phyloP scores from a whole-genome alignment of 2,888 invertebrate species.

The Parthenolecanium corni region DNA sequence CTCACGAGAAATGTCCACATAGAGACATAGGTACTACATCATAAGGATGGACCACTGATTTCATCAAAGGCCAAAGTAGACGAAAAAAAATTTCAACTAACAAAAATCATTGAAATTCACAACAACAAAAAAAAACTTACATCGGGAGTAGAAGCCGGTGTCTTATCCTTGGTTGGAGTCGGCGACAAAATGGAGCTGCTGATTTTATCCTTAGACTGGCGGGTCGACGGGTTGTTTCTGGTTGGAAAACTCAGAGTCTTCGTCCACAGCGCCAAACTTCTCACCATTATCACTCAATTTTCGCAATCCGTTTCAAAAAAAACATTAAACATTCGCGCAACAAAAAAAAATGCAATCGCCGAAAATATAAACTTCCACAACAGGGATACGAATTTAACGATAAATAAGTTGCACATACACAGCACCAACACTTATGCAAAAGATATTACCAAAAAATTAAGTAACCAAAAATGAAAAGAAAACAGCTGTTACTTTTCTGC shows the following conservation, averaged over 20 bases:
- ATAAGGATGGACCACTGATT: too few relatives aligned
- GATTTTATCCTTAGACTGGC: constrained; percentile 39
- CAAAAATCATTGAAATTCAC: too few relatives aligned
- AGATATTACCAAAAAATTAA: background rate
- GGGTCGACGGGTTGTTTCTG: constrained; percentile 68
- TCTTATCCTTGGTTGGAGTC: constrained; percentile 33
- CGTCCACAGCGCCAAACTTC: constrained; percentile 80
- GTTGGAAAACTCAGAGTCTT: constrained; percentile 82
- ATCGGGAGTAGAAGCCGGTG: constrained; percentile 35
- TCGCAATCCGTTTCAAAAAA: background rate
- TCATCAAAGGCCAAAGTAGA: too few relatives aligned
- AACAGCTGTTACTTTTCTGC: constrained; percentile 7
- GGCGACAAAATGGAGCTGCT: constrained; percentile 30
- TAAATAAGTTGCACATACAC: background rate
- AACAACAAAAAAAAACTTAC: constrained; percentile 32
- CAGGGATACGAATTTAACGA: background rate
- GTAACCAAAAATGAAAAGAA: background rate
- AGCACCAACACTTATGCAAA: background rate
- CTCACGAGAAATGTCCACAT: too few relatives aligned
- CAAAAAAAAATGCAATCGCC: constrained; percentile 1
- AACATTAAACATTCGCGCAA: background rate
- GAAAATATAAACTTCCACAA: background rate
- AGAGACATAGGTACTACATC: too few relatives aligned
- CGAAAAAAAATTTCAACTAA: too few relatives aligned
- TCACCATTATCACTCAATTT: constrained; percentile 53